Percentiles rank a stretch among this genome's conserved stretches.
Evolutionary conservation across 2,113 vertebrate species (phyloP).

Genomic region (Theristicus caerulescens): DNA sequence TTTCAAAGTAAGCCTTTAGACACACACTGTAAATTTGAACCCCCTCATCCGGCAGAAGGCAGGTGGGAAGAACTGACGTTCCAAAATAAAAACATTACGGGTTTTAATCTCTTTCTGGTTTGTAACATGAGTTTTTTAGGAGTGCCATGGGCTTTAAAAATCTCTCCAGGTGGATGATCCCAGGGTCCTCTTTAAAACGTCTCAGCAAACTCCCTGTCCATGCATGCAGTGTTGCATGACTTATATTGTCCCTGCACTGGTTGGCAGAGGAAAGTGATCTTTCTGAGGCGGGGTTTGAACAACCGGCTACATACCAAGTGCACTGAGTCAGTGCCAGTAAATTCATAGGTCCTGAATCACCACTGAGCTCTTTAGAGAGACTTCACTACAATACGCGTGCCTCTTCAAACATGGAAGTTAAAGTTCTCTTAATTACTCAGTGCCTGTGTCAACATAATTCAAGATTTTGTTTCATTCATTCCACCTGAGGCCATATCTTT

Average conservation of each 20-base stretch:
- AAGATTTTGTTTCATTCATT: not conserved
- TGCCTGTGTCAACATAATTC: not conserved
- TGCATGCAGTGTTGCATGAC: not conserved
- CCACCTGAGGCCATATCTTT: not conserved
- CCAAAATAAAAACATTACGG: not conserved
- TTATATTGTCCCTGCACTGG: not conserved
- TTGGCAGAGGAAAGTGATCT: not conserved
- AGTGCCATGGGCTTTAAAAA: not conserved
- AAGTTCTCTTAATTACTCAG: not conserved
- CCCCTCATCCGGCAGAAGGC: not conserved
- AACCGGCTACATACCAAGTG: not conserved
- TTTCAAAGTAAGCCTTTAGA: not conserved
- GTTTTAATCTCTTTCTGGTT: not conserved
- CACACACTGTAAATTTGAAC: not conserved
- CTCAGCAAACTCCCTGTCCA: not conserved
- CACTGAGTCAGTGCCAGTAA: not conserved
- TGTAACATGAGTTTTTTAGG: not conserved
- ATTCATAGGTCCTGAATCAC: not conserved
- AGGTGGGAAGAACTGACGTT: not conserved
- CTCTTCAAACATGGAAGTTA: not conserved
- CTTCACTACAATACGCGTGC: not conserved
- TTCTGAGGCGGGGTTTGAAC: not conserved
- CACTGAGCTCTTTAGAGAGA: not conserved
- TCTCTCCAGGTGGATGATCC: not conserved
- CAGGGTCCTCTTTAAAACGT: not conserved